phyloP scores from a whole-genome alignment of 35 echinoderm and acorn worm species.

The Strongylocentrotus purpuratus region DNA sequence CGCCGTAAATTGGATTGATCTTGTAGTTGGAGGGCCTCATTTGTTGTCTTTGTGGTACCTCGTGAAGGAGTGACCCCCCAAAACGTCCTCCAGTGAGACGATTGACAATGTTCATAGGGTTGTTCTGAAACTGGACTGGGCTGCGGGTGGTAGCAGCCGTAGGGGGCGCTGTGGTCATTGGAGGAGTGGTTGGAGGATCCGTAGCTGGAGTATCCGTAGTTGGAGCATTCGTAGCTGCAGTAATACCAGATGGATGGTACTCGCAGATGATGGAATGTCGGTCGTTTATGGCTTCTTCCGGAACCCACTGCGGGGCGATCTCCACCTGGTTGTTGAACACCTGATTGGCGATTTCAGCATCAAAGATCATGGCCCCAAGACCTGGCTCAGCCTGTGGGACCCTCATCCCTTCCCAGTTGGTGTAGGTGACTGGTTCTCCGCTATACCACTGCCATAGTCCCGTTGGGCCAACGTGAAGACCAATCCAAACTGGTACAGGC shows the following conservation, averaged over 20 bases:
- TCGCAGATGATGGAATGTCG: slow-evolving; percentile 1
- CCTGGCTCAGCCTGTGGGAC: not conserved
- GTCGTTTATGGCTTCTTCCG: not conserved
- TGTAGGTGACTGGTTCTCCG: slow-evolving; percentile 26
- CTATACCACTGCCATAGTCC: slow-evolving; percentile 10
- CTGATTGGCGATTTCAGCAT: not conserved
- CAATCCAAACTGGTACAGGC: not conserved
- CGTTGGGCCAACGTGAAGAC: slow-evolving; percentile 6
- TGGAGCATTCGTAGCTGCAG: not conserved
- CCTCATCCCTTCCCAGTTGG: slow-evolving; percentile 25
- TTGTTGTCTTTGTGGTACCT: not conserved
- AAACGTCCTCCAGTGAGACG: not conserved
- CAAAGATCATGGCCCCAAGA: slow-evolving; percentile 4
- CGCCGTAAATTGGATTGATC: not conserved
- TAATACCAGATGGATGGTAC: not conserved
- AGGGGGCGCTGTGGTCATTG: not conserved
- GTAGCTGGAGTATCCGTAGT: too few species aligned
- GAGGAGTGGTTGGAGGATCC: not conserved
- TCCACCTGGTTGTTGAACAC: not conserved
- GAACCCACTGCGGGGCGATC: not conserved
- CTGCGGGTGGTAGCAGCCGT: not conserved
- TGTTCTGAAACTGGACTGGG: not conserved
- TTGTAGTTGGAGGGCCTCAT: not conserved
- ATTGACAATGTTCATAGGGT: not conserved
- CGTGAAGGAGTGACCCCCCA: not conserved